These are phyloP conservation scores for Pelecanoides urinatrix DNA, from an alignment of 2,113 vertebrate species.

Conservation along the genomic window DNA sequence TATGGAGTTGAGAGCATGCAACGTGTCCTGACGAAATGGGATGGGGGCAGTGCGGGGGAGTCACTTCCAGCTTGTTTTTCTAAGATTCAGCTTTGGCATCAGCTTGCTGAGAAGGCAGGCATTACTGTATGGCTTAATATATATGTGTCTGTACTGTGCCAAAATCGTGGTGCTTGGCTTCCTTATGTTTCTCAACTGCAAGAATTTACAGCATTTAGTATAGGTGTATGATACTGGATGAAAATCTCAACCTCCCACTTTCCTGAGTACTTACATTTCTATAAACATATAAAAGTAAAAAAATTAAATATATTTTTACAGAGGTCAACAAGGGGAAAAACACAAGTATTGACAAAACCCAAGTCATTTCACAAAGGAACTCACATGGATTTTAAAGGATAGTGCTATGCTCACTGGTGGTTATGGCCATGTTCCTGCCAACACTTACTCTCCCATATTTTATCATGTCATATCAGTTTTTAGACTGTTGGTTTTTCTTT, in stretches of 20 bases:
- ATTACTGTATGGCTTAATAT: not conserved
- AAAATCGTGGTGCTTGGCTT: not conserved
- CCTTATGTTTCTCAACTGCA: not conserved
- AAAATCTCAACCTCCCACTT: not conserved
- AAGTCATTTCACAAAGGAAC: not conserved
- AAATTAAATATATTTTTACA: not conserved
- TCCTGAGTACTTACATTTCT: not conserved
- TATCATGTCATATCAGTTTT: not conserved
- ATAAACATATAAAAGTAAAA: not conserved
- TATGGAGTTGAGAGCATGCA: not conserved
- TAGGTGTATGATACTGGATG: not conserved
- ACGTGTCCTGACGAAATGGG: not conserved
- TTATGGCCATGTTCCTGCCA: not conserved
- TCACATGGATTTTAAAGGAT: not conserved
- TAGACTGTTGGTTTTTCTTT: not conserved
- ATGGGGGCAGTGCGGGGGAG: not conserved
- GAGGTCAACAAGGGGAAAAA: not conserved
- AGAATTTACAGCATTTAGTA: not conserved
- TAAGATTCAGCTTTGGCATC: not conserved
- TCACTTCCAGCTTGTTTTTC: not conserved
- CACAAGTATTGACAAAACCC: not conserved
- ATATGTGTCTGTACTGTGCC: not conserved
- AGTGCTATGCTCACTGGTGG: not conserved
- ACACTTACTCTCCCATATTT: not conserved
- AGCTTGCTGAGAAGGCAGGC: not conserved